phyloP scores from a whole-genome alignment of 2,888 invertebrate species.

The Gasteruption jaculator region DNA sequence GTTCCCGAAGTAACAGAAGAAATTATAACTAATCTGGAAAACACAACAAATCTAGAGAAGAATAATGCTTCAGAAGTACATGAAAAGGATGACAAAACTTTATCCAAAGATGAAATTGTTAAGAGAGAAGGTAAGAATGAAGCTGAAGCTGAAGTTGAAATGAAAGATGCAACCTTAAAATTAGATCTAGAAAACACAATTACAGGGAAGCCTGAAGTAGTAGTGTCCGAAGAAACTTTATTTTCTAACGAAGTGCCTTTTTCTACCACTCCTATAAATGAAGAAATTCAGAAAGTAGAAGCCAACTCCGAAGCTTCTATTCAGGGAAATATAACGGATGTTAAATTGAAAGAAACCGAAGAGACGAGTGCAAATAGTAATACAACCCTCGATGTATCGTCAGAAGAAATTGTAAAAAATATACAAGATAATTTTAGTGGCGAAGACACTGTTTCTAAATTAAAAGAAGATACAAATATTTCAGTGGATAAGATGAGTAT shows the following conservation, averaged over 20 bases:
- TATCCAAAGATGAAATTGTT: no score
- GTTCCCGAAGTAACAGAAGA: no score
- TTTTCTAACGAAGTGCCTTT: slow-evolving; percentile 7
- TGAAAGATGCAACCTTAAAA: slow-evolving; percentile 14
- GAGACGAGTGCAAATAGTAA: slow-evolving; percentile 11
- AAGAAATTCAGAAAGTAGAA: slow-evolving; percentile 4
- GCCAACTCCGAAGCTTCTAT: not conserved
- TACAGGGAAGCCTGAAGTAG: no score
- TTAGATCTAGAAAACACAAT: no score
- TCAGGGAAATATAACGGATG: not conserved
- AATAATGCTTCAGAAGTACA: slow-evolving; percentile 1
- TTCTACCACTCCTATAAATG: slow-evolving; percentile 3
- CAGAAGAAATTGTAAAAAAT: slow-evolving; percentile 7
- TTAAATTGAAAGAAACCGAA: slow-evolving; percentile 3
- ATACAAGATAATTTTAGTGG: not conserved
- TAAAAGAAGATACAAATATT: slow-evolving; percentile 12
- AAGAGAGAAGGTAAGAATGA: slow-evolving; percentile 5
- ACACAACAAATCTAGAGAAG: slow-evolving; percentile 11
- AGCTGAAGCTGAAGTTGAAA: not conserved
- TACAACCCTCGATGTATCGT: slow-evolving; percentile 3
- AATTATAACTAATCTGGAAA: not conserved
- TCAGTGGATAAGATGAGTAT: slow-evolving; percentile 5
- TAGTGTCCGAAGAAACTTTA: slow-evolving; percentile 5
- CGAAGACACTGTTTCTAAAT: slow-evolving; percentile 17
- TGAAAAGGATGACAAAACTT: slow-evolving; percentile 4